phyloP scores from a whole-genome alignment of 2,888 invertebrate species.

The Noctua pronuba region DNA sequence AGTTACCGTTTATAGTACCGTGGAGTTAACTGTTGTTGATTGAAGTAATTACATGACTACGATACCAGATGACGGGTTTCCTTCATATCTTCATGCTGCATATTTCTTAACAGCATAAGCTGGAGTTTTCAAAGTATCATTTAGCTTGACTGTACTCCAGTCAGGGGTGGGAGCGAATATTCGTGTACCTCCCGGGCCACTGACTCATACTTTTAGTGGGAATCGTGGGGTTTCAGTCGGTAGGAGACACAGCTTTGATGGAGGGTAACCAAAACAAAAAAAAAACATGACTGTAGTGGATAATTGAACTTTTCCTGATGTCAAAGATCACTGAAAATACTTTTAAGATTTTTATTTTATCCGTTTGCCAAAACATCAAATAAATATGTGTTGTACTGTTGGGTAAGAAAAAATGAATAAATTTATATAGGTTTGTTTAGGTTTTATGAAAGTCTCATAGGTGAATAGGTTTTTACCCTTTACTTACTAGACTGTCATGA shows the following conservation, averaged over 20 bases:
- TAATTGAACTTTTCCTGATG: background rate
- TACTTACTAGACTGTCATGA: background rate
- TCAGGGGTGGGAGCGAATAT: background rate
- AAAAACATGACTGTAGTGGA: background rate
- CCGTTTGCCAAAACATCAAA: background rate
- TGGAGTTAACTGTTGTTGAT: conserved; percentile 23
- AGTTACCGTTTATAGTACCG: conserved; percentile 29
- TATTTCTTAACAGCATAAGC: background rate
- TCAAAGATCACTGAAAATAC: background rate
- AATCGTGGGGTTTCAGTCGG: background rate
- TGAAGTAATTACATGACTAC: conserved; percentile 24
- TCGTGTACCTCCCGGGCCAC: background rate
- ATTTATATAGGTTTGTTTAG: too few species aligned
- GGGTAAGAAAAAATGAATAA: too few species aligned
- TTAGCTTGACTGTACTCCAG: background rate
- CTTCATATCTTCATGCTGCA: conserved; percentile 2
- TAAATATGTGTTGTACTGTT: background rate
- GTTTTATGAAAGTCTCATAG: background rate
- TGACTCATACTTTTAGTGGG: background rate
- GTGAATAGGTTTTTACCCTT: background rate
- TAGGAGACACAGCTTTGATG: background rate
- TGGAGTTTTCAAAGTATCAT: background rate
- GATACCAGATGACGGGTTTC: conserved; percentile 12
- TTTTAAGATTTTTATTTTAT: background rate
- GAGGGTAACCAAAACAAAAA: background rate